Base-by-base conservation (phyloP, 2,797 vertebrate genomes). In the Etheostoma nigrum region DNA sequence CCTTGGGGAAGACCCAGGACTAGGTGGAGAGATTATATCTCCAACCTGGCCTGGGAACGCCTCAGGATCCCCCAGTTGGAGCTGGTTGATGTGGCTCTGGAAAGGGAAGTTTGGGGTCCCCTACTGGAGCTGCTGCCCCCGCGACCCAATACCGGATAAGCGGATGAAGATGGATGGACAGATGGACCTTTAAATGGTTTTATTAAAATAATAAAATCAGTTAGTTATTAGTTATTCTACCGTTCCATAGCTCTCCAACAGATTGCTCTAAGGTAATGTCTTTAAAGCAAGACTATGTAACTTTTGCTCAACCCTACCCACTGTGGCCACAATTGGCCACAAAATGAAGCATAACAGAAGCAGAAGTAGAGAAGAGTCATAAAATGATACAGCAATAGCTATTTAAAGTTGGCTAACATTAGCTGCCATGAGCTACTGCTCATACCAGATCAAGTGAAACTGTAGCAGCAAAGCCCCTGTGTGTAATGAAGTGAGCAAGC, bases 361-460 rank as follows among this genome's bases (percentile, higher is more conserved):
- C n/a, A 51, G 15, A 23, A 21, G 48, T 13, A 30, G 13, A 55
- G 64, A 27, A 13, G 62, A 62, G 72, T 36, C 8, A 36, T 14
- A 14, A 30, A 18, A 45, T 21, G 21, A 18, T 12, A 21, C 27
- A 61, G 49, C 49, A 44, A 30, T 47, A 58, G 16, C 71, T 69
- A 52, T 73, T 63, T 68, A 58, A 72, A 64, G 48, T 60, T 8
- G 33, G 40, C 64, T 58, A 63, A 67, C 33, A 25, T 70, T 66
- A 62, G 59, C 44, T 19, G 13, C 51, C 65, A 40, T n/a, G 58
- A 61, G 21, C 5, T 7, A 9, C 66, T 11, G 5, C 54, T 60
- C 61, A 11, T 33, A 30, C 51, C 13, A 33, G 64, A 44, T 2
- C 30, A 63, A 66, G 19, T 23, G 11, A 18, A 25, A 12, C 68